Conservation (phyloP, 2,113 vertebrate species). For the Protobothrops flavoviridis region DNA sequence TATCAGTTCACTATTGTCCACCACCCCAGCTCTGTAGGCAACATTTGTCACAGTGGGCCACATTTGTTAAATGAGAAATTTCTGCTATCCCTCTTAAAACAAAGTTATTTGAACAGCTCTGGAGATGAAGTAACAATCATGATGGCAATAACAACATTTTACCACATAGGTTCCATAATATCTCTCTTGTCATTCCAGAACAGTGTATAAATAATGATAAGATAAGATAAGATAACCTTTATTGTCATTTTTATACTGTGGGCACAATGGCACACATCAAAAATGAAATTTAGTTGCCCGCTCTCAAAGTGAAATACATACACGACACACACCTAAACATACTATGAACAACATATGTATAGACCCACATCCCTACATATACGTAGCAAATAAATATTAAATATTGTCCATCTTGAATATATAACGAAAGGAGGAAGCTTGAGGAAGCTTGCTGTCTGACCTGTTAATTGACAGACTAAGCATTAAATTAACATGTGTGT, state of each 20-base stretch:
- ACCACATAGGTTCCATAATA: neutral
- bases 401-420: too few relatives aligned
- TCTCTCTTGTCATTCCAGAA: neutral
- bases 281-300: too few relatives aligned
- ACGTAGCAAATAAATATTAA: too few relatives aligned
- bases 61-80: neutral
- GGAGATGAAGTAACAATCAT: neutral
- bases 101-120: neutral
- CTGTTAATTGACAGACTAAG: neutral
- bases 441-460: neutral
- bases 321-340: too few relatives aligned
- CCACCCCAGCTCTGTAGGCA: neutral
- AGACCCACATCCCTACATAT: too few relatives aligned
- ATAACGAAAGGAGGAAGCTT: too few relatives aligned
- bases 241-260: too few relatives aligned
- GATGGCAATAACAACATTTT: neutral
- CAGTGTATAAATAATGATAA: neutral
- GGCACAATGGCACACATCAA: too few relatives aligned
- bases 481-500: slow-evolving; percentile 13
- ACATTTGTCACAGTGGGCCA: neutral
- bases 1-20: neutral
- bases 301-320: too few relatives aligned
- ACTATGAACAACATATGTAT: too few relatives aligned
- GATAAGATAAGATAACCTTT: too few relatives aligned
- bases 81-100: neutral